Conservation (phyloP, 2,113 vertebrate species). For the Lophura nycthemera region DNA sequence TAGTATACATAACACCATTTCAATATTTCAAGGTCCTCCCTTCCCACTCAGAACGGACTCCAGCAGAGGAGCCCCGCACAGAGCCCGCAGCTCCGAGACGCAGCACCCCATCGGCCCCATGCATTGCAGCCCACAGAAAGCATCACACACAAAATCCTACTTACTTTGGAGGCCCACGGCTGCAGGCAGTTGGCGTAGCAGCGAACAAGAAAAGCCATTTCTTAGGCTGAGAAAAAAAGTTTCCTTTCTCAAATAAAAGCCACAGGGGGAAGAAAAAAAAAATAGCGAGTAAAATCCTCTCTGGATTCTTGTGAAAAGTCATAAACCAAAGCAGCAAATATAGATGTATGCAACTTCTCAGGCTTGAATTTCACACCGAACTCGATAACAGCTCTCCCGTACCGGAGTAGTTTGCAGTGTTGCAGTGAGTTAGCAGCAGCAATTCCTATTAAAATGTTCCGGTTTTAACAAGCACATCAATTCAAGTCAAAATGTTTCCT, state of each 20-base stretch:
- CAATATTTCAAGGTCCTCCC: background rate
- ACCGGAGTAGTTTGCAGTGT: slow-evolving; percentile 67
- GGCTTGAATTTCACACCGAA: slow-evolving; percentile 74
- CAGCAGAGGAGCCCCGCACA: background rate
- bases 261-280: slow-evolving; percentile 2
- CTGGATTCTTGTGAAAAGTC: slow-evolving; percentile 75
- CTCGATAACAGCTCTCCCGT: slow-evolving; percentile 46
- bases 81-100: background rate
- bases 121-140: slow-evolving; percentile 23
- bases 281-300: slow-evolving; percentile 64
- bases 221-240: slow-evolving; percentile 82
- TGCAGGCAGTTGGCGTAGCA: slow-evolving; percentile 99
- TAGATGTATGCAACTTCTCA: slow-evolving; percentile 66
- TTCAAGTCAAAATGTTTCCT: slow-evolving; percentile 71
- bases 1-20: background rate
- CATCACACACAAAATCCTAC: slow-evolving; percentile 77
- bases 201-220: slow-evolving; percentile 99
- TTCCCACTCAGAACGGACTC: background rate
- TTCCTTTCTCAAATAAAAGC: slow-evolving; percentile 80
- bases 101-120: slow-evolving; percentile 42
- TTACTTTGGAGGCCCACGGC: slow-evolving; percentile 99
- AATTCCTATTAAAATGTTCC: slow-evolving; percentile 73
- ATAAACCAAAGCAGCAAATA: slow-evolving; percentile 62
- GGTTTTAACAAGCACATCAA: slow-evolving; percentile 69
- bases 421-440: slow-evolving; percentile 71